Evolutionary conservation across 2,888 invertebrate genomes (phyloP).

Genomic region (Craniophora ligustri): DNA sequence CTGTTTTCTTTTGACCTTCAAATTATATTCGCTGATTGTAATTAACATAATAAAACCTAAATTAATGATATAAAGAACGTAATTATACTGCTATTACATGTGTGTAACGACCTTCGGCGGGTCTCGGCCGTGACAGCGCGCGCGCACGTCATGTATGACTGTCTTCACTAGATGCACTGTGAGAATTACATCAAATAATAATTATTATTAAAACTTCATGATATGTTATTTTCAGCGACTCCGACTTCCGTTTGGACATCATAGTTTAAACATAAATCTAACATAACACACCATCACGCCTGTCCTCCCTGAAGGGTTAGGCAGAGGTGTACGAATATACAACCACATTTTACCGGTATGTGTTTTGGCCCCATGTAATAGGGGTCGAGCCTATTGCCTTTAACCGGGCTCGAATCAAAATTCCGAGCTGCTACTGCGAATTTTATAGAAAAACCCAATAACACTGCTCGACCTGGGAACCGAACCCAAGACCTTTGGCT

Average conservation of each 20-base stretch:
- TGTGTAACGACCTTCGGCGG: constrained; percentile 43
- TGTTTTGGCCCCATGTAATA: too few relatives aligned
- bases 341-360: too few relatives aligned
- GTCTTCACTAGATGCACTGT: constrained; percentile 35
- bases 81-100: constrained; percentile 16
- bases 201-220: constrained; percentile 5
- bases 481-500: too few relatives aligned
- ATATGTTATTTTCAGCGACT: constrained; percentile 1
- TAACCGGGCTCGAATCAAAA: too few relatives aligned
- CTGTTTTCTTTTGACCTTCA: constrained; percentile 14
- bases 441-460: too few relatives aligned
- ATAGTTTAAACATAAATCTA: too few relatives aligned
- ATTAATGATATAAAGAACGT: constrained; percentile 13
- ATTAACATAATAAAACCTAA: not conserved
- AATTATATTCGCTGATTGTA: not conserved
- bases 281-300: too few relatives aligned
- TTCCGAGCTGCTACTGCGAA: too few relatives aligned
- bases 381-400: too few relatives aligned
- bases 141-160: constrained; percentile 38
- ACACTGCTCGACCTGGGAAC: too few relatives aligned
- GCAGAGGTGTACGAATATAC: too few relatives aligned
- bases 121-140: constrained; percentile 50
- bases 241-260: not conserved
- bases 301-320: too few relatives aligned
- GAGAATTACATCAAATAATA: constrained; percentile 45